Base-by-base conservation (phyloP, 1,140 invertebrate genomes). In the Euura lappo region DNA sequence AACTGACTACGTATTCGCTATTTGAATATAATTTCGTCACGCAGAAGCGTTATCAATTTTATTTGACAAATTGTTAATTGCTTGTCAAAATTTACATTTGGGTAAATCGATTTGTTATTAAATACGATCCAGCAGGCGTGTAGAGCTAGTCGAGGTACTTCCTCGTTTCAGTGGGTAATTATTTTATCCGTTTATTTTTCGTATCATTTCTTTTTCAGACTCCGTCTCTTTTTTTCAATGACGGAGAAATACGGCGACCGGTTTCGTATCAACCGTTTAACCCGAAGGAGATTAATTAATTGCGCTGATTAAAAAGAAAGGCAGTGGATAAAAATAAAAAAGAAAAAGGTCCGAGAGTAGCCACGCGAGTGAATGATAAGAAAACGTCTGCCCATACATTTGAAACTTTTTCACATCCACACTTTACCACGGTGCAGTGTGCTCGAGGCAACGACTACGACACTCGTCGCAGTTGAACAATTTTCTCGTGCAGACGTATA, bases 241-340 rank as follows among this genome's bases (percentile, higher is more conserved):
- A 60, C 51, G 51, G 13, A n/a, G 51, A 60, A 60, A 60, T 8
- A 60, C 51, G 10, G 51, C 51, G 51, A 60, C 51, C 51, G 51
- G 51, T 60, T 60, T 60, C 13, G 13, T 60, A 60, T 60, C 51
- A 60, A 60, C 51, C 51, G 51, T 60, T 60, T 60, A 60, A 60
- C 51, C 13, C 51, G 8, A n/a, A 11, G 51, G 51, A 60, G 51
- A 60, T 60, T 60, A 60, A 60, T 60, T 60, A 60, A 60, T 60
- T 60, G 51, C 51, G 51, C 51, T 60, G 51, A n/a, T 60, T 3
- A n/a, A 4, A n/a, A 60, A 60, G n/a, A 60, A 60, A 60, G 51
- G 13, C 8, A n/a, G 13, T 8, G 6, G 13, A 8, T 60, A 60
- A n/a, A 5, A 60, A 3, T 60, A 60, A 60, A 60, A 60, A n/a